Evolutionary conservation across 2,888 invertebrate species (phyloP), one percentile per base, ranked within the genome.

Genomic region (Adelphocoris suturalis): DNA sequence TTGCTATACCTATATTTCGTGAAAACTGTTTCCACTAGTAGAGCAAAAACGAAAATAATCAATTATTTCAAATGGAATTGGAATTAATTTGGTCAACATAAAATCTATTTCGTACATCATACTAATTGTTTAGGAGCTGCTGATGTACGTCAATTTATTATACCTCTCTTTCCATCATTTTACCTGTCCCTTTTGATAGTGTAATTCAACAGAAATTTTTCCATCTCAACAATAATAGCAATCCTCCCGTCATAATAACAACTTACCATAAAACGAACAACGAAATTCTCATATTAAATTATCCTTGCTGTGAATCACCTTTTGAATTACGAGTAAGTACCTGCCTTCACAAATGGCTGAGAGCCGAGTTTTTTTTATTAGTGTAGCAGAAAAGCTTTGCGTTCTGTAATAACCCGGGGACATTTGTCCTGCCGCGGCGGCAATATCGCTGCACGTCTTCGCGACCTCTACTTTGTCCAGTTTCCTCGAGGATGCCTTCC

Each of bases 391-490:
- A 68, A 68, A 68, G 68, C 23, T 12, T 23, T 9, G 52, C 61
- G 16, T 68, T 23, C 68, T 23, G n/a, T 68, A 68, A 68, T 68
- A 68, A 23, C 68, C 68, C n/a, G 12, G 23, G n/a, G 68, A 61
- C 61, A 61, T 61, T 61, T 61, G 61, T 68, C 68, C 68, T 68
- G 23, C 23, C 23, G 23, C 19, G 19, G 11, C 16, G 1, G 57
- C 57, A 57, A 57, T 57, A n/a, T 11, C 23, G 68, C 68, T 23
- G 68, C 68, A 68, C 68, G 68, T 68, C 68, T 68, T 68, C 68
- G 68, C 68, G 68, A 68, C 68, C 68, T n/a, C 57, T 57, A 68
- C 68, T 68, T 68, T 23, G 68, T 68, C 68, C 68, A 23, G 68
- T 16, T 16, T 68, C 68, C 23, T 27, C n/a, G 37, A 7, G 19